Conservation (phyloP, 1,140 invertebrate genomes). For the Ips nitidus region DNA sequence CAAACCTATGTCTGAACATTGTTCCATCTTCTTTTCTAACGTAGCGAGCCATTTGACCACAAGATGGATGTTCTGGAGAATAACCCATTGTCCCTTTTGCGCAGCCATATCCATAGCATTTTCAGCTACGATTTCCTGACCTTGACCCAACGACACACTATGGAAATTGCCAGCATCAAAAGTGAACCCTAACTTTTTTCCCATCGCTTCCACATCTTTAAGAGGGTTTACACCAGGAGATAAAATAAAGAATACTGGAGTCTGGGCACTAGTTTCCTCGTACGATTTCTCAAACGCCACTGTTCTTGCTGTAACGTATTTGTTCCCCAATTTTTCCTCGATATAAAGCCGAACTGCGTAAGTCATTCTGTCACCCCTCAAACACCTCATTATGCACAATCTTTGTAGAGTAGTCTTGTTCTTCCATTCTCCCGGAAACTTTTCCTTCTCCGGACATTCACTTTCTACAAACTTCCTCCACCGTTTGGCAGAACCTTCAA, state of each 20-base stretch:
- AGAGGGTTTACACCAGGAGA: slow-evolving; percentile 94
- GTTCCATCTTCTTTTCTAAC: slow-evolving; percentile 91
- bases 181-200: slow-evolving; percentile 78
- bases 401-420: slow-evolving; percentile 85
- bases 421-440: slow-evolving; percentile 96
- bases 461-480: slow-evolving; percentile 89
- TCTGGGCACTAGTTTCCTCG: slow-evolving; percentile 80
- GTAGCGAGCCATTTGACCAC: slow-evolving; percentile 85
- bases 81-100: slow-evolving; percentile 87
- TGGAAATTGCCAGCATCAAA: slow-evolving; percentile 84
- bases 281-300: slow-evolving; percentile 84
- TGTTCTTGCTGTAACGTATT: slow-evolving; percentile 76
- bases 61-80: slow-evolving; percentile 88
- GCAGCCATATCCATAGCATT: slow-evolving; percentile 78
- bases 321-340: slow-evolving; percentile 83
- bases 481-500: slow-evolving; percentile 86
- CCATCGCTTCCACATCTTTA: slow-evolving; percentile 83
- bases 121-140: slow-evolving; percentile 90
- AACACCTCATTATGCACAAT: slow-evolving; percentile 87
- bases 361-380: slow-evolving; percentile 89
- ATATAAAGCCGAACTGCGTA: slow-evolving; percentile 74
- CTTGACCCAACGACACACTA: slow-evolving; percentile 92
- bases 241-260: slow-evolving; percentile 92
- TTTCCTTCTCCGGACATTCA: slow-evolving; percentile 90
- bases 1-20: slow-evolving; percentile 68